These are phyloP conservation scores for Sylvilagus bachmani DNA, from an alignment of 2,113 vertebrate genomes.

Conservation along the genomic window DNA sequence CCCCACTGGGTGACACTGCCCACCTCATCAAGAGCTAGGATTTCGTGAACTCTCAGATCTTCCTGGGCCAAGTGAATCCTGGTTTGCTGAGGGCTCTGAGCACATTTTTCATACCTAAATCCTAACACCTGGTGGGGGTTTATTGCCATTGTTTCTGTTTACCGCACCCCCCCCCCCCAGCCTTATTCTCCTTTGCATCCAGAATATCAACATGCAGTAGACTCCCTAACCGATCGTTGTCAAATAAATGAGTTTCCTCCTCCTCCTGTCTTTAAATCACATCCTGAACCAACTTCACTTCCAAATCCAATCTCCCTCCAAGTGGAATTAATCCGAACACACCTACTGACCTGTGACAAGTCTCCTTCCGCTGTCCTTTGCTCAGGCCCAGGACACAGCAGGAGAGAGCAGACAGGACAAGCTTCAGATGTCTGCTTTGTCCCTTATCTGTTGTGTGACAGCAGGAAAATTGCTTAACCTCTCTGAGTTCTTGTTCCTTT, in stretches of 20 bases:
- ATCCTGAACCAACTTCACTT: conserved; percentile 27
- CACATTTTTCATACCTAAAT: background rate
- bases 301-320: background rate
- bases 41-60: background rate
- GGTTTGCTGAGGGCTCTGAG: background rate
- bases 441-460: conserved; percentile 1
- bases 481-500: background rate
- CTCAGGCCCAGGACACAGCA: background rate
- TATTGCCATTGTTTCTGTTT: background rate
- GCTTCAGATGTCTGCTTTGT: background rate
- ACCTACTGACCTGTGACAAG: conserved; percentile 38
- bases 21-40: background rate
- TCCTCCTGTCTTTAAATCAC: background rate
- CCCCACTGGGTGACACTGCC: no score
- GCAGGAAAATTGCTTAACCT: background rate
- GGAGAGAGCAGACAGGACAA: background rate
- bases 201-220: background rate
- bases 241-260: background rate
- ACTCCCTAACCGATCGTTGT: background rate
- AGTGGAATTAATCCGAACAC: background rate
- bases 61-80: background rate
- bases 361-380: background rate
- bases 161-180: background rate
- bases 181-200: background rate
- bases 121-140: background rate